These are phyloP conservation scores for Takifugu ocellatus DNA, from an alignment of 2,797 vertebrate species.

Conservation along the genomic window DNA sequence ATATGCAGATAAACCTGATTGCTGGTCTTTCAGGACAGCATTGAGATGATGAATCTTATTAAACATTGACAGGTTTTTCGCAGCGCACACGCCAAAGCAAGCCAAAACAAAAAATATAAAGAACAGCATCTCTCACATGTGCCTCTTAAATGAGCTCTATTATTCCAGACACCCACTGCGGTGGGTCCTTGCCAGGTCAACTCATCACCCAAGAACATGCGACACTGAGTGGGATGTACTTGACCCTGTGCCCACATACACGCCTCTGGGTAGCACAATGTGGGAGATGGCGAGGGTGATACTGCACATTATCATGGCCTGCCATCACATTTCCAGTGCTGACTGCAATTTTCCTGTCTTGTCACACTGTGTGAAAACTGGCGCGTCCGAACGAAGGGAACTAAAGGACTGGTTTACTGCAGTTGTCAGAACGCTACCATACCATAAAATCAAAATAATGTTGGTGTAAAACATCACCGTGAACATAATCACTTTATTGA, in stretches of 20 bases:
- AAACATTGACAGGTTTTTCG: too few species aligned
- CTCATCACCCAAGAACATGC: slow-evolving; percentile 43
- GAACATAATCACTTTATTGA: too few species aligned
- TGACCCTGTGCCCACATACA: slow-evolving; percentile 55
- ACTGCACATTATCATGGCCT: slow-evolving; percentile 34
- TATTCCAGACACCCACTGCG: slow-evolving; percentile 41
- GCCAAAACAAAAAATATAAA: background rate
- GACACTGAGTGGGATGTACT: slow-evolving; percentile 53
- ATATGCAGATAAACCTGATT: background rate
- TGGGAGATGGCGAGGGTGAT: slow-evolving; percentile 21
- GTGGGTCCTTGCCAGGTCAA: slow-evolving; percentile 40
- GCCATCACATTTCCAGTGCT: background rate
- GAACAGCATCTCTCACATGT: slow-evolving; percentile 23
- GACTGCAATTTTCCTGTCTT: background rate
- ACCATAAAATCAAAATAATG: too few species aligned
- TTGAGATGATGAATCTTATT: background rate
- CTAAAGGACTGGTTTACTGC: too few species aligned
- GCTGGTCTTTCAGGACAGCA: background rate
- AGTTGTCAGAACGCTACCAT: too few species aligned
- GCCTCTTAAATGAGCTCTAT: slow-evolving; percentile 42
- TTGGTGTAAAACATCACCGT: too few species aligned
- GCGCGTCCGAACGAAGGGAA: too few species aligned
- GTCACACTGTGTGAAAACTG: too few species aligned
- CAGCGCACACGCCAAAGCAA: background rate
- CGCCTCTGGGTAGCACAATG: slow-evolving; percentile 38